Evolutionary conservation across 2,888 invertebrate species (phyloP).

Genomic region (Rotaria sp.): DNA sequence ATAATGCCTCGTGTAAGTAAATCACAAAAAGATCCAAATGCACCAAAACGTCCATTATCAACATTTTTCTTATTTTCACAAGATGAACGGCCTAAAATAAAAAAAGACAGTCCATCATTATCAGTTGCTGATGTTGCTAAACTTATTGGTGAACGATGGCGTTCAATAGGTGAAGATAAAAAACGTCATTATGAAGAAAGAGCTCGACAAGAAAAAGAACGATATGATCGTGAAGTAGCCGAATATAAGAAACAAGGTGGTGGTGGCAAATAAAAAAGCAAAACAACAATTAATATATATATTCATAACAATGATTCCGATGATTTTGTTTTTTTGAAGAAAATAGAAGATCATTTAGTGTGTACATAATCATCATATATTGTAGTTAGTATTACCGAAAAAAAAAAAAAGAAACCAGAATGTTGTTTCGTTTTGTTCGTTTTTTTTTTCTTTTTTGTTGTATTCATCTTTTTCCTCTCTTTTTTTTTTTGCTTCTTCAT

Average conservation of each 20-base stretch:
- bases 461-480: too few relatives aligned
- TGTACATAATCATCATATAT: constrained; percentile 17
- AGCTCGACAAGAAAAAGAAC: not conserved
- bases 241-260: not conserved
- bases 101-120: constrained; percentile 28
- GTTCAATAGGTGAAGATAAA: not conserved
- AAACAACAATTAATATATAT: not conserved
- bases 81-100: constrained; percentile 30
- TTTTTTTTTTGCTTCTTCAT: not conserved
- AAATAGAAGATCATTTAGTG: not conserved
- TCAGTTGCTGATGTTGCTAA: constrained; percentile 23
- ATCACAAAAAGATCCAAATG: constrained; percentile 13
- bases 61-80: constrained; percentile 24
- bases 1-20: not conserved
- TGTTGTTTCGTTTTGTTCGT: constrained; percentile 8
- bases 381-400: not conserved
- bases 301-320: not conserved
- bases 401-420: not conserved
- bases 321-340: not conserved
- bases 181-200: not conserved
- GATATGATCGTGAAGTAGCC: not conserved
- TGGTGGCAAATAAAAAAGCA: not conserved
- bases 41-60: constrained; percentile 11
- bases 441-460: not conserved
- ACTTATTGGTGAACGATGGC: constrained; percentile 12